A percentile compares a stretch with the other conserved stretches of the same genome.
Conservation (phyloP, 2,888 invertebrate species). For the Brenthis hecate region DNA sequence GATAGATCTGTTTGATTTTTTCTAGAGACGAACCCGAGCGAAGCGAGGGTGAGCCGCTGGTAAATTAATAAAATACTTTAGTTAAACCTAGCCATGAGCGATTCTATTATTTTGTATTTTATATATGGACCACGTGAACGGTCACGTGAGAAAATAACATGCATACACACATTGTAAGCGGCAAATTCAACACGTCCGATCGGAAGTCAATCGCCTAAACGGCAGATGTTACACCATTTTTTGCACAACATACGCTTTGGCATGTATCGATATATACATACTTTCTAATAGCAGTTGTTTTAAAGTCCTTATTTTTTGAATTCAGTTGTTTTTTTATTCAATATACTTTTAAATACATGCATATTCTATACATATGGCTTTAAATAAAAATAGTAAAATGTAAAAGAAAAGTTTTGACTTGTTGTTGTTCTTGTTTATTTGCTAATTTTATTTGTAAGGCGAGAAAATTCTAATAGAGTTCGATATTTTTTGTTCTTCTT, state of each 20-base stretch:
- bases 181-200: slow-evolving; percentile 60
- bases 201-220: slow-evolving; percentile 72
- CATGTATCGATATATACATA: slow-evolving; percentile 56
- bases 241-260: slow-evolving; percentile 65
- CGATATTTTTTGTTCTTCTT: too few species aligned
- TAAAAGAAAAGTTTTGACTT: too few species aligned
- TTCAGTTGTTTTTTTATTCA: neutral
- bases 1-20: too few species aligned
- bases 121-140: slow-evolving; percentile 38
- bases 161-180: slow-evolving; percentile 34
- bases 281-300: slow-evolving; percentile 56
- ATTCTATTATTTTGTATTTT: slow-evolving; percentile 27
- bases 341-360: too few species aligned
- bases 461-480: too few species aligned
- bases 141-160: slow-evolving; percentile 41
- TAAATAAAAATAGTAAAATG: too few species aligned
- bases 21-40: too few species aligned
- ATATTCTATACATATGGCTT: too few species aligned
- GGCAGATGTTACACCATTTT: slow-evolving; percentile 65
- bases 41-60: too few species aligned
- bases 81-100: slow-evolving; percentile 13
- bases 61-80: neutral
- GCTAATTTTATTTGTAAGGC: too few species aligned
- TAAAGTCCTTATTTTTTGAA: neutral
- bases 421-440: too few species aligned